Conservation (phyloP, 2,888 invertebrate species). For the Tetragonula carbonaria region DNA sequence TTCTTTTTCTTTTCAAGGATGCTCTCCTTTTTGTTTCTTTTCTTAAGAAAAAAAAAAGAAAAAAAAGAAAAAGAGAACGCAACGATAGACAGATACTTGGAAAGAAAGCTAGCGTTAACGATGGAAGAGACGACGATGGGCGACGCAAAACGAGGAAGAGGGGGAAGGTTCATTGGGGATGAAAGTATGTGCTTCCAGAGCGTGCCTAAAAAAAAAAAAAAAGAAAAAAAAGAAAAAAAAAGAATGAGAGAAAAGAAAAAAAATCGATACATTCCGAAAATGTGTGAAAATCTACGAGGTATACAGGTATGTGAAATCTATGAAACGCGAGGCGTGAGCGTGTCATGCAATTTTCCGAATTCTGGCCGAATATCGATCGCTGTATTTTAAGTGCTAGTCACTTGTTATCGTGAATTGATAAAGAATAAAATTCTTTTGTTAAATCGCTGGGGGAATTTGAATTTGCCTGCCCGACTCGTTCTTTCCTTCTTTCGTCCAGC, state of each 20-base stretch:
- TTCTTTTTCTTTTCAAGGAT: not conserved
- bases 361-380: slow-evolving; percentile 70
- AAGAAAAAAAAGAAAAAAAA: too few species aligned
- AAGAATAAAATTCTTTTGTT: slow-evolving; percentile 82
- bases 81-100: too few species aligned
- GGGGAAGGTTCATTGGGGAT: slow-evolving; percentile 32
- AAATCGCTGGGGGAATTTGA: slow-evolving; percentile 51
- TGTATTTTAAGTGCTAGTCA: slow-evolving; percentile 82
- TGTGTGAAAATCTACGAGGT: slow-evolving; percentile 46
- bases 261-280: slow-evolving; percentile 68
- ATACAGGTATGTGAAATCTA: not conserved
- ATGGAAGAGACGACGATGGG: not conserved
- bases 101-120: not conserved
- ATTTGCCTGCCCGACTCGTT: not conserved
- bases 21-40: slow-evolving; percentile 27
- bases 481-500: too few species aligned
- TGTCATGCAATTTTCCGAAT: slow-evolving; percentile 63
- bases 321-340: slow-evolving; percentile 47
- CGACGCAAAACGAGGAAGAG: not conserved
- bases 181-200: slow-evolving; percentile 60
- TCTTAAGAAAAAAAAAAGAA: not conserved
- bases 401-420: slow-evolving; percentile 81
- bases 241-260: not conserved
- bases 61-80: too few species aligned
- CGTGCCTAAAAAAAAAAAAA: slow-evolving; percentile 47